These are phyloP conservation scores for Megalonaias nervosa DNA, from an alignment of 1,140 invertebrate species.

Conservation along the genomic window DNA sequence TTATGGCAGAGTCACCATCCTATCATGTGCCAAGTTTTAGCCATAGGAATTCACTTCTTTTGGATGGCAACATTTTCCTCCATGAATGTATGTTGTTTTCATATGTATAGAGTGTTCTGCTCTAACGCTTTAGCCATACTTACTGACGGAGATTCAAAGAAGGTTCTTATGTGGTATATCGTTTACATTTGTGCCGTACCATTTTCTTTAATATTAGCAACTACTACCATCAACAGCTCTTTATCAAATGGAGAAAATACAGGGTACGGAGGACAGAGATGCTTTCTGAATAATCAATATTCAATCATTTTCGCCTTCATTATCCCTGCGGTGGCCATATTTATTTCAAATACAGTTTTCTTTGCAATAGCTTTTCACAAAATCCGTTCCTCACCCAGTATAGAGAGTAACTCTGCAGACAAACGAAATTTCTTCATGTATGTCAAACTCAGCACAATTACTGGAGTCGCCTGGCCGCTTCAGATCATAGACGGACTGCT, in stretches of 20 bases:
- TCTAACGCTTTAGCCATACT: no score
- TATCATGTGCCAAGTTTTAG: conserved; percentile 73
- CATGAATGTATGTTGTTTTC: conserved; percentile 90
- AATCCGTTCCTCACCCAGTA: conserved; percentile 9
- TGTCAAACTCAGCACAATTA: conserved; percentile 17
- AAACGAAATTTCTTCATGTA: conserved; percentile 7
- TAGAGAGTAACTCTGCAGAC: conserved; percentile 4
- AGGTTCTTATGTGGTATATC: not conserved
- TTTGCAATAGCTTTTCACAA: conserved; percentile 17
- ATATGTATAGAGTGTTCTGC: no score
- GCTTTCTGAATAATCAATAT: conserved; percentile 31
- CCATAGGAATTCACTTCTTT: conserved; percentile 89
- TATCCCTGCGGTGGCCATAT: conserved; percentile 7
- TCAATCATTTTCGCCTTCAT: conserved; percentile 3
- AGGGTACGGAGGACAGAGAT: conserved; percentile 6
- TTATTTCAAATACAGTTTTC: conserved; percentile 8
- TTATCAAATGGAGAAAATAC: not conserved
- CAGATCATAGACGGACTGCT: conserved; percentile 15
- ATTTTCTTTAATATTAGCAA: not conserved
- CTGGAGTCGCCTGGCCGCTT: conserved; percentile 19
- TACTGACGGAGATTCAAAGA: not conserved
- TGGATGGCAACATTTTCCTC: conserved; percentile 94
- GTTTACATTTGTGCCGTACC: conserved; percentile 6
- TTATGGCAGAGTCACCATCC: not conserved
- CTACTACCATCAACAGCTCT: conserved; percentile 6